Evolutionary conservation across 2,888 invertebrate genomes (phyloP).

Genomic region (Chelonus formosanus): DNA sequence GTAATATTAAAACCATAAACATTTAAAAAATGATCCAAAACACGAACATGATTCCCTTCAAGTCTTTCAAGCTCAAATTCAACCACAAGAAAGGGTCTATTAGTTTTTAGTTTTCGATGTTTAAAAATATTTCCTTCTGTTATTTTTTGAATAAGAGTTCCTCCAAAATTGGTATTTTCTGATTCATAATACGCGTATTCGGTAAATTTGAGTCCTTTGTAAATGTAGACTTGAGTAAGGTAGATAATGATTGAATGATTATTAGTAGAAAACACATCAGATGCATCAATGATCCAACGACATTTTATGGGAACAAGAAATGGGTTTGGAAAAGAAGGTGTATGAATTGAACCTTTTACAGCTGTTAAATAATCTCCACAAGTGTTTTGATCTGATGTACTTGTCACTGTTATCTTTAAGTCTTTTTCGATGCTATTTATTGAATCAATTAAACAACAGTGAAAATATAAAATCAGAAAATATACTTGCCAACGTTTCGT

Average conservation of each 20-base stretch:
- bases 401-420: too few species aligned
- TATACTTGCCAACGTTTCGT: too few species aligned
- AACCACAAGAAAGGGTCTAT: slow-evolving; percentile 80
- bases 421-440: too few species aligned
- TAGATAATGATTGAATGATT: slow-evolving; percentile 84
- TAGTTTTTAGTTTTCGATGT: slow-evolving; percentile 69
- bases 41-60: slow-evolving; percentile 85
- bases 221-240: slow-evolving; percentile 87
- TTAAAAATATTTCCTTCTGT: slow-evolving; percentile 78
- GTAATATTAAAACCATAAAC: slow-evolving; percentile 94
- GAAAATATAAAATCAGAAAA: too few species aligned
- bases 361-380: slow-evolving; percentile 76
- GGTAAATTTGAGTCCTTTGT: slow-evolving; percentile 79
- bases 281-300: slow-evolving; percentile 88
- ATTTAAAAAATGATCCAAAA: slow-evolving; percentile 80
- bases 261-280: slow-evolving; percentile 60
- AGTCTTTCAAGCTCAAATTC: slow-evolving; percentile 77
- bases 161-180: slow-evolving; percentile 72
- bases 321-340: slow-evolving; percentile 84
- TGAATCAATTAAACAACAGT: too few species aligned
- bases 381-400: neutral
- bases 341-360: slow-evolving; percentile 77
- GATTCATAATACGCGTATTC: slow-evolving; percentile 81
- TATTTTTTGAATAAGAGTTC: slow-evolving; percentile 73
- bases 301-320: slow-evolving; percentile 86